phyloP scores from a whole-genome alignment of 92 coral and sea anemone genomes.

The Siderastrea radians region DNA sequence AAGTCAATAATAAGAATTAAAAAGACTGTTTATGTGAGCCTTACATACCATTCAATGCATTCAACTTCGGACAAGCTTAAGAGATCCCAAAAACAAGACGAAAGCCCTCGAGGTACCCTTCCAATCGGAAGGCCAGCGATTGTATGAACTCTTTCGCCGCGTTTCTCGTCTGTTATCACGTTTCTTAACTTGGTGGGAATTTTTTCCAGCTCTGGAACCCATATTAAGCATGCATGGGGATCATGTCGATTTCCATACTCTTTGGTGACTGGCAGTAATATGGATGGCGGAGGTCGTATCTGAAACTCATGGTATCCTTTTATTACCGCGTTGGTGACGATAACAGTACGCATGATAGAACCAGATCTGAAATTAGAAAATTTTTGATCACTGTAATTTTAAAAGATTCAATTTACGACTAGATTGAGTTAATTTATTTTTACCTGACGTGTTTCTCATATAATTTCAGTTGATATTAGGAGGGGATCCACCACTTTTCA shows the following conservation, averaged over 20 bases:
- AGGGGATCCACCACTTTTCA: too few relatives aligned
- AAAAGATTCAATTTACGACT: too few relatives aligned
- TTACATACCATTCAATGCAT: slow-evolving; percentile 16
- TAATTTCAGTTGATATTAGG: too few relatives aligned
- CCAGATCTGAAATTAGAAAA: too few relatives aligned
- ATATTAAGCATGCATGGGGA: slow-evolving; percentile 35
- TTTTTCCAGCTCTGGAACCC: slow-evolving; percentile 55
- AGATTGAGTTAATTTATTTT: too few relatives aligned
- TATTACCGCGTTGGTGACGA: not conserved
- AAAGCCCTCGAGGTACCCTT: slow-evolving; percentile 36
- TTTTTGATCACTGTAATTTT: too few relatives aligned
- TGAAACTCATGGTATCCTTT: slow-evolving; percentile 22
- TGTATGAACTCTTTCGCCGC: slow-evolving; percentile 52
- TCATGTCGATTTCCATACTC: slow-evolving; percentile 61
- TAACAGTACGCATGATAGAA: too few relatives aligned
- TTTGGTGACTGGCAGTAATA: slow-evolving; percentile 57
- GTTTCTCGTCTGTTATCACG: slow-evolving; percentile 45
- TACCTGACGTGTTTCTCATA: too few relatives aligned
- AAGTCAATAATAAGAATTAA: not conserved
- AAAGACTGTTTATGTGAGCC: not conserved
- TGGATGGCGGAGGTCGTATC: slow-evolving; percentile 49
- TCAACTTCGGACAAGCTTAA: slow-evolving; percentile 15
- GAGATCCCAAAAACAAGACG: slow-evolving; percentile 51
- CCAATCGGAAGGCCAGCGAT: slow-evolving; percentile 65
- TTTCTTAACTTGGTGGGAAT: slow-evolving; percentile 51